Evolutionary conservation across 2,888 invertebrate species (phyloP).

Genomic region (Octonoba sinensis): DNA sequence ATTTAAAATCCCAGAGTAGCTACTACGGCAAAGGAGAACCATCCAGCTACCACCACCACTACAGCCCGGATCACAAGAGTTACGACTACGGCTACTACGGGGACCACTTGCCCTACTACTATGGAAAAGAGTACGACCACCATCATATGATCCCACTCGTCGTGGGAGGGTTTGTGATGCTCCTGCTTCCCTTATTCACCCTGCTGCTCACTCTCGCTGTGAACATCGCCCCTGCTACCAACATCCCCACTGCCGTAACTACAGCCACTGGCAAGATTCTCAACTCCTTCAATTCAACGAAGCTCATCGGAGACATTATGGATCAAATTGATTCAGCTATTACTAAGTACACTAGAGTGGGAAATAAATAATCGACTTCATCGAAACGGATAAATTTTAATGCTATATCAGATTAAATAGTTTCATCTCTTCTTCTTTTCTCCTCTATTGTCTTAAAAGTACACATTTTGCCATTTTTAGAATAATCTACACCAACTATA

Average conservation of each 20-base stretch:
- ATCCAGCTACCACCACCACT: slow-evolving; percentile 17
- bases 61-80: slow-evolving; percentile 16
- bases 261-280: slow-evolving; percentile 43
- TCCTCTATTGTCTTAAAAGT: too few relatives aligned
- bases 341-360: slow-evolving; percentile 34
- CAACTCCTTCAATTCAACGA: slow-evolving; percentile 35
- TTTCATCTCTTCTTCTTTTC: too few relatives aligned
- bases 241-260: slow-evolving; percentile 55
- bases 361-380: slow-evolving; percentile 20
- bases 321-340: slow-evolving; percentile 34
- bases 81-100: slow-evolving; percentile 35
- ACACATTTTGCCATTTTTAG: too few relatives aligned
- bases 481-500: too few relatives aligned
- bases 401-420: too few relatives aligned
- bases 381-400: too few relatives aligned
- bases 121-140: slow-evolving; percentile 28
- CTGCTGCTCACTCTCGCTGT: slow-evolving; percentile 50
- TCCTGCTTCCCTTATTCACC: slow-evolving; percentile 40
- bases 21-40: slow-evolving; percentile 43
- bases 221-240: slow-evolving; percentile 47
- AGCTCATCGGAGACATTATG: slow-evolving; percentile 24
- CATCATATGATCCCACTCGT: slow-evolving; percentile 40
- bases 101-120: slow-evolving; percentile 19
- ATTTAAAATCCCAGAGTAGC: slow-evolving; percentile 51
- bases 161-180: slow-evolving; percentile 46